phyloP scores from a whole-genome alignment of 2,888 invertebrate species.

The Drosophila demipolita region DNA sequence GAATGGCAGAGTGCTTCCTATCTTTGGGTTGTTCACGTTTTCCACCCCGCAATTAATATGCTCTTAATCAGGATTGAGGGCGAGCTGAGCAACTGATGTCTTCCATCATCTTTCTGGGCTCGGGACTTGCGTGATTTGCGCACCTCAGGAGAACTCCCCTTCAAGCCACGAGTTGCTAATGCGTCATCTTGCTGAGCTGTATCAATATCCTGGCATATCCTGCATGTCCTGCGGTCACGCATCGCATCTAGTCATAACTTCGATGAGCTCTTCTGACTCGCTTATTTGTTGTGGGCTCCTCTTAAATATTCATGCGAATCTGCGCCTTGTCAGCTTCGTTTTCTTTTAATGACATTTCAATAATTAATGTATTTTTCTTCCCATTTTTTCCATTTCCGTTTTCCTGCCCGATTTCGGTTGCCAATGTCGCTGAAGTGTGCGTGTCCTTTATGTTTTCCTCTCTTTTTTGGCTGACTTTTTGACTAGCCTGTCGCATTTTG shows the following conservation, averaged over 20 bases:
- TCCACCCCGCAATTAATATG: slow-evolving; percentile 83
- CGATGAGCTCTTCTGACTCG: slow-evolving; percentile 21
- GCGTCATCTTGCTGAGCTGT: slow-evolving; percentile 51
- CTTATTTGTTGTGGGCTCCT: slow-evolving; percentile 38
- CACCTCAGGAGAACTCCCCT: slow-evolving; percentile 41
- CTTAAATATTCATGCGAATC: slow-evolving; percentile 81
- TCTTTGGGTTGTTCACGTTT: slow-evolving; percentile 39
- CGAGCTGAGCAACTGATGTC: slow-evolving; percentile 20
- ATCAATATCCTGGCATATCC: slow-evolving; percentile 58
- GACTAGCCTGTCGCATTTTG: slow-evolving; percentile 48
- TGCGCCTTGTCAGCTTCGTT: slow-evolving; percentile 64
- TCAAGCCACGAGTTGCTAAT: slow-evolving; percentile 29
- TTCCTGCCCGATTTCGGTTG: slow-evolving; percentile 48
- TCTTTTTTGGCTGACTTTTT: slow-evolving; percentile 53
- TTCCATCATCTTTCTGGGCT: slow-evolving; percentile 46
- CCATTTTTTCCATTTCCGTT: slow-evolving; percentile 65
- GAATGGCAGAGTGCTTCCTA: slow-evolving; percentile 65
- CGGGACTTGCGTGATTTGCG: slow-evolving; percentile 71
- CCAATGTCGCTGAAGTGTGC: slow-evolving; percentile 57
- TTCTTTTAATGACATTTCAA: slow-evolving; percentile 82
- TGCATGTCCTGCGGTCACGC: slow-evolving; percentile 69
- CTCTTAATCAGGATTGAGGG: slow-evolving; percentile 70
- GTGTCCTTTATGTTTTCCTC: slow-evolving; percentile 59
- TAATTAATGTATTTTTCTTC: slow-evolving; percentile 81
- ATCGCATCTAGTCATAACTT: slow-evolving; percentile 71